A percentile compares a stretch with the other conserved stretches of the same genome.
These are phyloP conservation scores for Chirona hameri DNA, from an alignment of 2,888 invertebrate species.

Conservation along the genomic window DNA sequence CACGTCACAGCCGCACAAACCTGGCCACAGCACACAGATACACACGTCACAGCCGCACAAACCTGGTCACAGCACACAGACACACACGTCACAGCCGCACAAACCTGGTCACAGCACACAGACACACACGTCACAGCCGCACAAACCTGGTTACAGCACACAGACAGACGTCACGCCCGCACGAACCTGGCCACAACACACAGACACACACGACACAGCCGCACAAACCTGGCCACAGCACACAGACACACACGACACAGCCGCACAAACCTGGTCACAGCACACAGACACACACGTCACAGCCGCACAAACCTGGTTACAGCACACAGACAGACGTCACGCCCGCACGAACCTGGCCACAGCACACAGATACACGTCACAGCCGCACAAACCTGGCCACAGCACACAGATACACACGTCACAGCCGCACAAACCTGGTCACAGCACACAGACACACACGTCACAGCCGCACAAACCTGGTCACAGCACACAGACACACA, in stretches of 20 bases:
- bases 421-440: constrained; percentile 71
- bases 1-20: constrained; percentile 64
- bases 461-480: constrained; percentile 71
- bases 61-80: constrained; percentile 55
- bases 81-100: constrained; percentile 56
- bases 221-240: constrained; percentile 70
- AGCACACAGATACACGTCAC: too few relatives aligned
- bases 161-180: constrained; percentile 55
- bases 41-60: constrained; percentile 60
- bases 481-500: too few relatives aligned
- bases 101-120: constrained; percentile 60
- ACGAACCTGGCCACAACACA: constrained; percentile 68
- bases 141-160: constrained; percentile 68
- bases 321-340: too few relatives aligned
- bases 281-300: too few relatives aligned
- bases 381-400: constrained; percentile 71
- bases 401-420: too few relatives aligned
- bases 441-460: too few relatives aligned
- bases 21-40: constrained; percentile 51
- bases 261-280: constrained; percentile 71
- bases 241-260: too few relatives aligned
- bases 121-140: constrained; percentile 49
- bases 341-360: constrained; percentile 77
- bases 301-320: constrained; percentile 71
- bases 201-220: constrained; percentile 44